Conservation (phyloP, 2,888 invertebrate species). For the Ectropis crepuscularia region DNA sequence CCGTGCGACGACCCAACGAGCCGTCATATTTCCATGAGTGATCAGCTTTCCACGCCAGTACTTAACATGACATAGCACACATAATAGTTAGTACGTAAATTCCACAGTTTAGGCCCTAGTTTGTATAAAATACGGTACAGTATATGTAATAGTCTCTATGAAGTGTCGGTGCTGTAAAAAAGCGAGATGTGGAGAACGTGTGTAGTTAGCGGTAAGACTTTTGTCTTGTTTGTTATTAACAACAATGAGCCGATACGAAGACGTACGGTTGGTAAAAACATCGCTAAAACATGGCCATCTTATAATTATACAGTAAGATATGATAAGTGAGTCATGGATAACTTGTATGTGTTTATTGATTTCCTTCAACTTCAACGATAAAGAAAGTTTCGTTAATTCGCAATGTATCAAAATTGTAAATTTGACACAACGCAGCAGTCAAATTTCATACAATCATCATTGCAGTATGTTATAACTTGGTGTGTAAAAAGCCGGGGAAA, state of each 20-base stretch:
- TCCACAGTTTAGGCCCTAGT: slow-evolving; percentile 11
- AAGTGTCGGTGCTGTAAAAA: slow-evolving; percentile 51
- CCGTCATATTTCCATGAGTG: slow-evolving; percentile 55
- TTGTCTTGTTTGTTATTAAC: slow-evolving; percentile 81
- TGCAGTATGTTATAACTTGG: no score
- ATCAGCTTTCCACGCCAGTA: slow-evolving; percentile 36
- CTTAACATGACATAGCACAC: slow-evolving; percentile 2
- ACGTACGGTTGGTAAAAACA: slow-evolving; percentile 50
- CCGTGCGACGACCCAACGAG: slow-evolving; percentile 33
- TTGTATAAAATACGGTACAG: slow-evolving; percentile 15
- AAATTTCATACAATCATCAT: no score
- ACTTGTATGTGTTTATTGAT: no score
- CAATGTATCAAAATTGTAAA: no score
- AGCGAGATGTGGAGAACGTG: slow-evolving; percentile 56
- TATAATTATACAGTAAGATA: not conserved
- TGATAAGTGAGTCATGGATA: no score
- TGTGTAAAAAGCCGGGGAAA: no score
- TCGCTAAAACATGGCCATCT: not conserved
- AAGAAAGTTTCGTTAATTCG: no score
- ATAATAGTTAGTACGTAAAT: slow-evolving; percentile 2
- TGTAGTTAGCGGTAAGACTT: slow-evolving; percentile 72
- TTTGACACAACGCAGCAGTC: no score
- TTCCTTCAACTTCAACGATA: no score
- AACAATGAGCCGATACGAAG: slow-evolving; percentile 64
- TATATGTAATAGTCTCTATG: slow-evolving; percentile 19